Conservation (phyloP, 2,888 invertebrate genomes). For the Gymnosoma rotundatum region DNA sequence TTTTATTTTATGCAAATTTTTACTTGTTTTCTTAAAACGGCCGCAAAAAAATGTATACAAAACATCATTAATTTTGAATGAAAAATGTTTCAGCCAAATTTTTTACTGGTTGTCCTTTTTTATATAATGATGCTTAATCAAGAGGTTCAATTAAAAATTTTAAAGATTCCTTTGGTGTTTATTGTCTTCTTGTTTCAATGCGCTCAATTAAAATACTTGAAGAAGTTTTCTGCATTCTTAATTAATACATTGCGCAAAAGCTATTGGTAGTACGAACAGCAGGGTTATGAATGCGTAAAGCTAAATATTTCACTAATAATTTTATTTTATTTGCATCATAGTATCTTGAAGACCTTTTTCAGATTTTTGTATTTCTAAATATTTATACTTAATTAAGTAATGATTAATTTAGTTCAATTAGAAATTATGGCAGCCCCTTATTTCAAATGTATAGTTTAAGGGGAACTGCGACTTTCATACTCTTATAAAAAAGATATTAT, state of each 20-base stretch:
- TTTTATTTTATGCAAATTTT: constrained; percentile 73
- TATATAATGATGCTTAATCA: constrained; percentile 46
- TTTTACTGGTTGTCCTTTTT: constrained; percentile 28
- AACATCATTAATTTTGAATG: constrained; percentile 65
- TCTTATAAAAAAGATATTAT: too few species aligned
- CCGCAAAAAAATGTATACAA: constrained; percentile 24
- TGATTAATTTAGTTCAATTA: too few species aligned
- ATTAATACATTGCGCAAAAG: not conserved
- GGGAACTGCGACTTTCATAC: too few species aligned
- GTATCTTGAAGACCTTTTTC: too few species aligned
- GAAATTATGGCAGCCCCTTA: too few species aligned
- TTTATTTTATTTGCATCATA: too few species aligned
- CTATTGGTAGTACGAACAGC: not conserved
- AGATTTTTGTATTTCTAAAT: too few species aligned
- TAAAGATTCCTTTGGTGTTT: constrained; percentile 5
- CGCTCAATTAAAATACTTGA: constrained; percentile 14
- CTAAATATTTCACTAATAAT: too few species aligned
- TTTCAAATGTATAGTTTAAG: too few species aligned
- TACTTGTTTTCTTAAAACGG: constrained; percentile 51
- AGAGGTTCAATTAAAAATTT: constrained; percentile 56
- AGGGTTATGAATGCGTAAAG: too few species aligned
- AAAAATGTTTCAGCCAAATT: constrained; percentile 45
- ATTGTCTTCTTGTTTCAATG: not conserved
- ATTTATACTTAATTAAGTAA: too few species aligned
- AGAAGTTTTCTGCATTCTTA: constrained; percentile 11